Conservation (phyloP, 2,113 vertebrate species). For the Grammomys dolichurus region DNA sequence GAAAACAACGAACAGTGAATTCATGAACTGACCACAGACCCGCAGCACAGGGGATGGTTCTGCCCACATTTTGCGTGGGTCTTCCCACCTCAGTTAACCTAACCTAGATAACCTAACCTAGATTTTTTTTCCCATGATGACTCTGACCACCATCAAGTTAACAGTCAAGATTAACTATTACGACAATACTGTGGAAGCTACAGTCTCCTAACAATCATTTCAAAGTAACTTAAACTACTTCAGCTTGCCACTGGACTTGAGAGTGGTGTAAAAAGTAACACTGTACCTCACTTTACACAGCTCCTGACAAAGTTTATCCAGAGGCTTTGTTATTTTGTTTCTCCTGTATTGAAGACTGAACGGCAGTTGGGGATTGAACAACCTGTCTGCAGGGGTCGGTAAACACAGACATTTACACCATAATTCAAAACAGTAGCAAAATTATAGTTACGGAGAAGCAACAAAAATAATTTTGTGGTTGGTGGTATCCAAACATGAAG, state of each 20-base stretch:
- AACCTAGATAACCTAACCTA: neutral
- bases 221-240: neutral
- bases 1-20: neutral
- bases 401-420: neutral
- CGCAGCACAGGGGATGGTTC: neutral
- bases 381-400: neutral
- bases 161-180: neutral
- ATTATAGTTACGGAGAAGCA: neutral
- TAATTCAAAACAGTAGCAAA: neutral
- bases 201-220: neutral
- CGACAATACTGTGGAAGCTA: no score
- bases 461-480: neutral
- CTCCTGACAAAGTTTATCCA: neutral
- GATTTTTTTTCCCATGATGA: neutral
- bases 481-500: neutral
- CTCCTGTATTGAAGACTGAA: neutral
- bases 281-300: neutral
- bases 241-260: no score
- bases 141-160: neutral
- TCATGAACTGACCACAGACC: neutral
- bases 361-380: neutral
- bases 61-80: neutral
- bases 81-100: neutral
- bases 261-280: neutral
- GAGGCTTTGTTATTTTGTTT: neutral